Base-by-base conservation (phyloP, 1,140 invertebrate species). In the Drosophila athabasca region DNA sequence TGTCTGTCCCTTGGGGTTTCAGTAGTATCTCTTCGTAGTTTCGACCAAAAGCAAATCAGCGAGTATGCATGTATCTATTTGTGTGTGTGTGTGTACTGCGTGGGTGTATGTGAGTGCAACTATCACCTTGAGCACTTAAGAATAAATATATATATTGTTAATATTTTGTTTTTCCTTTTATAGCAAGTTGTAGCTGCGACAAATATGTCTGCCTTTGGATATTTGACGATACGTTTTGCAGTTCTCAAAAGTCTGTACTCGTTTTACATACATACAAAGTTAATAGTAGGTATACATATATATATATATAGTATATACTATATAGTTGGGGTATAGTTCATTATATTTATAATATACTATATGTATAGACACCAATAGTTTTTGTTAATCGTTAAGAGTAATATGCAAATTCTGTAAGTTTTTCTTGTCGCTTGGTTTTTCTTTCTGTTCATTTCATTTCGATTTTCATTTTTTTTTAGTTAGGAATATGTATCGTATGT, bases 211-310 rank as follows among this genome's bases (percentile, higher is more conserved):
- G 39, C 24, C 29, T 66, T 75, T 41, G 60, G 60, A 74, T 74
- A 74, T 74, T 75, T 53, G 59, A 74, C 70, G 70, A 74, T 79
- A 70, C 71, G 65, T 76, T 80, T 75, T 57, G 61, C 57, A 46
- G 54, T 79, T 79, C 57, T 73, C 71, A 69, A 44, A 85, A 85
- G 81, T 85, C 82, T 85, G 79, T 90, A 90, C 74, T 89, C 80
- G 81, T 58, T 76, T 85, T 69, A 43, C 41, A 52, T 49, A 39
- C 35, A 50, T 69, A 70, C 44, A 46, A 68, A 70, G 67, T 62
- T 75, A 76, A 59, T 69, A 61, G 11, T 65, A 55, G 15, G 41
- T 35, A 35, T 35, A 35, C 9, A 35, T 74, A 65, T 69, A 58
- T 57, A 65, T 66, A 55, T 82, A 82, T 69, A 66, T 29, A 57